Conservation (phyloP, 2,888 invertebrate species). For the Orchesellides sinensis region DNA sequence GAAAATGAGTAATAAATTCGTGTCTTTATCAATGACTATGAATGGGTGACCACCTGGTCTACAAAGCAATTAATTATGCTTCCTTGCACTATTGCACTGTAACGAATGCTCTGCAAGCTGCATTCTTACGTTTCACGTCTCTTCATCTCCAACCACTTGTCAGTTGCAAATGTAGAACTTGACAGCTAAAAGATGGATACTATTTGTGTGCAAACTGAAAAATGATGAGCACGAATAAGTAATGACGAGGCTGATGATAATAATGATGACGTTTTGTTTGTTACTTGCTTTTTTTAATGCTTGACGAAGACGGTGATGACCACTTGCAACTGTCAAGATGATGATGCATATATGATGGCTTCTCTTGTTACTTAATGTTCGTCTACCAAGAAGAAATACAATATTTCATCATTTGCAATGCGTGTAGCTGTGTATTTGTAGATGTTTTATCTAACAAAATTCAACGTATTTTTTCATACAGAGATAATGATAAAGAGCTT, state of each 20-base stretch:
- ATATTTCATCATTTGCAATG: constrained; percentile 4
- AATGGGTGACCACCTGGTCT: no score
- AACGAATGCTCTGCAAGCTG: no score
- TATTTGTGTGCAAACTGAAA: constrained; percentile 39
- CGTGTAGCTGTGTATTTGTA: background rate
- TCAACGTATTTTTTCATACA: constrained; percentile 4
- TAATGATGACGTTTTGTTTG: constrained; percentile 16
- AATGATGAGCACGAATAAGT: constrained; percentile 38
- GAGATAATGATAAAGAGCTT: background rate
- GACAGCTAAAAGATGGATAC: constrained; percentile 21
- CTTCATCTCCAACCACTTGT: no score
- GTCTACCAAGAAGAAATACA: no score
- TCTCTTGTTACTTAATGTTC: constrained; percentile 38
- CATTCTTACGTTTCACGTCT: no score
- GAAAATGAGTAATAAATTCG: no score
- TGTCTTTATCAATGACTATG: no score
- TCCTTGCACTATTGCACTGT: no score
- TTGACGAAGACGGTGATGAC: constrained; percentile 20
- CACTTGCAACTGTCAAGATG: constrained; percentile 42
- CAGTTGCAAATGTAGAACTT: no score
- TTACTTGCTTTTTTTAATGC: background rate
- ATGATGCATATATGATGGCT: constrained; percentile 7
- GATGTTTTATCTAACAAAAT: background rate
- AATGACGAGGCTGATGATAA: background rate
- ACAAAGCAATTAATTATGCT: no score